Evolutionary conservation across 53 echinoderm and acorn worm genomes (phyloP), one percentile per base, ranked within the genome.

Genomic region (Mesocentrotus franciscanus): DNA sequence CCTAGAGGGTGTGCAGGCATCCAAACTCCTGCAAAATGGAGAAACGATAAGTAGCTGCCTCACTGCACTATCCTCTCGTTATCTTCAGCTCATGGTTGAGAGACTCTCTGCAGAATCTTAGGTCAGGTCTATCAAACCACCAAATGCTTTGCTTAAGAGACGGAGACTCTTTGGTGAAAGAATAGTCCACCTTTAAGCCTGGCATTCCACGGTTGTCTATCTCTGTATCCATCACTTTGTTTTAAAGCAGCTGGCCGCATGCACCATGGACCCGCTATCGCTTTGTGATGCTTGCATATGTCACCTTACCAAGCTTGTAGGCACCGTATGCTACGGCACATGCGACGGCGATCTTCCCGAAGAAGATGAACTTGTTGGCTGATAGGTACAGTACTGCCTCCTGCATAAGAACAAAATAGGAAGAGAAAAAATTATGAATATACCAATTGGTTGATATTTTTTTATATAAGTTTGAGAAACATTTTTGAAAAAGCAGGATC

Each of bases 331-430:
- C 56, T 2, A 90, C 33, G 58, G 93, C 78, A 27, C 93, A 83
- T 36, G 90, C 93, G 4, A 72, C 9, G 0, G 87, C 74, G 2
- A 95, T 60, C 92, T 95, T 93, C 35, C 61, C 95, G 8, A 76
- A 12, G 55, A 68, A 60, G 49, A n/a, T 24, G 26, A 96, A 22
- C 33, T 78, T 89, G 22, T 29, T 76, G 71, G 85, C 90, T 30
- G 95, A 89, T 13, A 74, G 42, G 74, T 76, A 92, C n/a, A 96
- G 90, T 9, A 96, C 95, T 55, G 78, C 29, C 35, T 95, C 95
- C 96, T 96, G 89, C 30, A 59, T 33, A 27, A 94, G 27, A 26
- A 68, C 39, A 49, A 89, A 17, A 39, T 26, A 56, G 24, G 83
- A 68, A 57, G 0, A 76, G 35, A 78, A 71, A 58, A 59, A 91